Base-by-base conservation (phyloP, 2,113 vertebrate genomes). In the Chlorocebus sabaeus region DNA sequence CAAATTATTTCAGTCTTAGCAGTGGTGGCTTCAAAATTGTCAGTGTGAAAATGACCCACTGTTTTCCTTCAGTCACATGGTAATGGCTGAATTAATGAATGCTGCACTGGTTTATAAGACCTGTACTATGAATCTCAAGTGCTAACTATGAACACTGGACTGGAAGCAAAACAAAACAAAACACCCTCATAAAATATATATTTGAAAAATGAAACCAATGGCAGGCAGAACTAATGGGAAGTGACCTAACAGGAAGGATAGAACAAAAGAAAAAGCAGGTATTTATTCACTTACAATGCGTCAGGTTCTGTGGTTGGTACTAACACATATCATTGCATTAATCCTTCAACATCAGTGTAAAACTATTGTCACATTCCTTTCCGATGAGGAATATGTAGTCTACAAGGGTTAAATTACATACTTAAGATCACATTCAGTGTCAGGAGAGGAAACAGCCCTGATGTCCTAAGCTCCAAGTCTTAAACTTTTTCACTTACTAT, bases 1-100 rank as follows among this genome's bases (percentile, higher is more conserved):
- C 35, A 95, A 84, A 91, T 76, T 87, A 87, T 95, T 97, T 92
- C 75, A 95, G 85, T 96, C 92, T 93, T 95, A 95, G 90, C 75
- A 27, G 55, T 48, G 45, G n/a, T 8, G 11, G 2, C 40, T 94
- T 52, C 35, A 75, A 96, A 94, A 95, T 25, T 85, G 18, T 91
- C 45, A 68, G 20, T 32, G 57, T 92, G 81, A 93, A 96, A 95
- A 90, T 68, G 43, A 35, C 8, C 90, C 50, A 32, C 12, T 89
- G 13, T 84, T 84, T 86, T 95, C 57, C 48, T 92, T 40, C 81
- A 32, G 27, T 8, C 25, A 32, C 23, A 57, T 38, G 40, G 38
- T 14, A 85, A 43, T 55, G 35, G n/a, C 10, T 35, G 48, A 67
- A 89, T 90, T 83, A 90, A 89, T 48, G 17, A 73, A 59, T 50